Conservation (phyloP, 2,113 vertebrate genomes). For the Muntiacus reevesi region DNA sequence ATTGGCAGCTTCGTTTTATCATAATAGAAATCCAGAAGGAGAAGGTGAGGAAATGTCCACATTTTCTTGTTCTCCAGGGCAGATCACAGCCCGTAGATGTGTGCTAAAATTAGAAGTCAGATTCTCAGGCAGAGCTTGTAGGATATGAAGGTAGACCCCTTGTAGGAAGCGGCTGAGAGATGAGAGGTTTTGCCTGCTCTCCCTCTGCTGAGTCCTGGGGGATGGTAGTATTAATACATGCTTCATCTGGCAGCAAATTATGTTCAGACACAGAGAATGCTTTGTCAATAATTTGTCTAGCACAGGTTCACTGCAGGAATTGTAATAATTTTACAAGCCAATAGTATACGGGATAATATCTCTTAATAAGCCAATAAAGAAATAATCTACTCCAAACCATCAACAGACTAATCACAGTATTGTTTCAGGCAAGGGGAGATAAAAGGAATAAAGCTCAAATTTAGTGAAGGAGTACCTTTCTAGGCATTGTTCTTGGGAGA, state of each 20-base stretch:
- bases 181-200: fast-evolving
- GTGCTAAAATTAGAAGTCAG: not conserved
- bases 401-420: not conserved
- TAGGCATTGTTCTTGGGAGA: not conserved
- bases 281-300: not conserved
- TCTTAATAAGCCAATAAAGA: not conserved
- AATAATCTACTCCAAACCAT: not conserved
- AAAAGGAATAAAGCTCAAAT: not conserved
- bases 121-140: not conserved
- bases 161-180: not conserved
- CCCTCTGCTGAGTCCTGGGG: not conserved
- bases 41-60: not conserved
- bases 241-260: not conserved
- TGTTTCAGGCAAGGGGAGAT: not conserved
- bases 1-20: not conserved
- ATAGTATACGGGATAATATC: not conserved
- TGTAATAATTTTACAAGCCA: not conserved
- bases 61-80: not conserved
- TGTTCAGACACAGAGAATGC: not conserved
- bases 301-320: not conserved
- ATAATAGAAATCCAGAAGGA: not conserved
- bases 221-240: not conserved
- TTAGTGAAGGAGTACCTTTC: not conserved
- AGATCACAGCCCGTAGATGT: not conserved
- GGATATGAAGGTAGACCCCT: not conserved